Percentiles rank a stretch among this genome's conserved stretches.
Evolutionary conservation across 2,797 vertebrate species (phyloP).

Genomic region (Gallinago solitaria): DNA sequence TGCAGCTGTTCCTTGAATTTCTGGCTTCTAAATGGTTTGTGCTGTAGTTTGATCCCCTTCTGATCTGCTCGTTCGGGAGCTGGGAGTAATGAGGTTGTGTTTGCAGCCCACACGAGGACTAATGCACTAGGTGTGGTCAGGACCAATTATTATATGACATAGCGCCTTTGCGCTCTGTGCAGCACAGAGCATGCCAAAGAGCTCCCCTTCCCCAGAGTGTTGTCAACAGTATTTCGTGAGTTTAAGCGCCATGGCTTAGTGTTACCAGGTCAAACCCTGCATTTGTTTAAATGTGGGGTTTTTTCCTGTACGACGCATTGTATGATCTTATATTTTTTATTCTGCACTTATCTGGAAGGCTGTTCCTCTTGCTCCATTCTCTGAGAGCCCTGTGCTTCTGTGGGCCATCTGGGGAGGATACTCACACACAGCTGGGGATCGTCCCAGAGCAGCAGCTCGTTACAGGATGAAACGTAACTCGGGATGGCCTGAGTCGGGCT

Average conservation of each 20-base stretch:
- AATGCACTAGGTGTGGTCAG: constrained; percentile 87
- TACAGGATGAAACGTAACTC: neutral
- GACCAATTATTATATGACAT: constrained; percentile 75
- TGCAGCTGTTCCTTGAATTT: neutral
- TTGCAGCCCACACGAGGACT: constrained; percentile 73
- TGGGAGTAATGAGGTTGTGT: constrained; percentile 40
- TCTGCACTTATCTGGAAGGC: neutral
- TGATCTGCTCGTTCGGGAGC: neutral
- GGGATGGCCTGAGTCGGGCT: neutral
- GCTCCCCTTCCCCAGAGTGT: neutral
- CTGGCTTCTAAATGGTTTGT: neutral
- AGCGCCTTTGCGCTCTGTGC: constrained; percentile 67
- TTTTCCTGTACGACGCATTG: neutral
- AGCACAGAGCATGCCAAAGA: neutral
- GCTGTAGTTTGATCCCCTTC: constrained; percentile 30
- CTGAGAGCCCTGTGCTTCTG: neutral
- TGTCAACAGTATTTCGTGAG: neutral
- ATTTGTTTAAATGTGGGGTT: neutral
- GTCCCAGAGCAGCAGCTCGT: neutral
- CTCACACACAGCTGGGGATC: neutral
- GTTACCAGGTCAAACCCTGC: neutral
- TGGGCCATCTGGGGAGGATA: accelerated
- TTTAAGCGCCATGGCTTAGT: neutral
- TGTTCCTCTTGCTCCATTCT: neutral
- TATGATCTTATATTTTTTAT: neutral